Base-by-base conservation (phyloP, 2,797 vertebrate species). In the Onychomys leucogaster region DNA sequence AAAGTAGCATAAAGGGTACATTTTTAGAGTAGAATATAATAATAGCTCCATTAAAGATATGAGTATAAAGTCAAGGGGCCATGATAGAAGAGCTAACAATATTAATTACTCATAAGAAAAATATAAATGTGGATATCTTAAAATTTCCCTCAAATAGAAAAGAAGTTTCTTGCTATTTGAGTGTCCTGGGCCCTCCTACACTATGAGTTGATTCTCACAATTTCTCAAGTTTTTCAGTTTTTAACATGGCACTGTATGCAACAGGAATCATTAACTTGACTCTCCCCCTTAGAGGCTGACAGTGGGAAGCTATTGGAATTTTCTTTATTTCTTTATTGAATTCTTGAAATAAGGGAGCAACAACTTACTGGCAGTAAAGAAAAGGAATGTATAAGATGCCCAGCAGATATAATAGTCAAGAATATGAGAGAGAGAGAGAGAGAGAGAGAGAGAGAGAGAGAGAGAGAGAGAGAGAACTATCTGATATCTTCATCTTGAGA, bases 91-190 rank as follows among this genome's bases (percentile, higher is more conserved):
- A 25, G 46, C 49, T 90, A 52, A 49, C 23, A 34, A 61, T 75
- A 61, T 49, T 73, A 80, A 61, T 87, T 94, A 25, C 13, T 85
- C 63, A 8, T 12, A 71, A 65, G 59, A 94, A 84, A 94, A 85
- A 12, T 37, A 9, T 82, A 78, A 83, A n/a, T 43, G 19, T 83
- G 13, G 10, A 19, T 76, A 61, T 82, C 43, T 49, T 73, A 76
- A 86, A 91, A 69, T 90, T n/a, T 65, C 2, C 49, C 21, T 73
- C 67, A 76, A 69, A 19, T 57, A n/a, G 63, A 27, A 46, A 65
- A 59, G 27, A 23, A 85, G 3, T 85, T 90, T 21, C 29, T 61
- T 94, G 4, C 34, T 59, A 52, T 77, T 61, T 89, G 27, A 67
- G 0, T 76, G 46, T 77, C 7, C 21, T 21, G 41, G 84, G 65